Evolutionary conservation across 2,888 invertebrate species (phyloP), one percentile per base, ranked within the genome.

Genomic region (Tiphia femorata): DNA sequence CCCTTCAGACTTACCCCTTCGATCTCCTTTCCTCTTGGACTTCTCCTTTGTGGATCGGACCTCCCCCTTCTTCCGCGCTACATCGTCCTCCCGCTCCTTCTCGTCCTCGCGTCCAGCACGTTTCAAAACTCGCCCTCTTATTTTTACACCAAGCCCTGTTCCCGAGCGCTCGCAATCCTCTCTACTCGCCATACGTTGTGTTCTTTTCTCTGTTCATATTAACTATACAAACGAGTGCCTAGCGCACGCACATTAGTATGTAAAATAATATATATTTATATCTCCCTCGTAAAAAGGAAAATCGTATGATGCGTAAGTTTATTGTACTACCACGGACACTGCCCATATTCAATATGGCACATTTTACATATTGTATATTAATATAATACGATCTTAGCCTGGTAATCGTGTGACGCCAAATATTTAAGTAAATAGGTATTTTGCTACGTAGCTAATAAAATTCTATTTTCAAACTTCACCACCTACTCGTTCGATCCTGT

Each of bases 361-460:
- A 73, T 67, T 74, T 73, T 72, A 75, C 75, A 78, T 77, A 80
- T 77, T 81, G 81, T 82, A 81, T 79, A 81, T 81, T 81, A 79
- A 75, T 72, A 73, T 73, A 73, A 67, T n/a, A 75, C 67, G 73
- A 77, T 71, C 60, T 72, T 79, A 81, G 78, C 77, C 71, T 75
- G 69, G 73, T 79, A 80, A 77, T 73, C 67, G 70, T 72, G 76
- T 76, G 75, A 80, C 73, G 74, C 82, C 82, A 82, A 81, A 82
- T 83, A 82, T 82, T 82, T 80, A 81, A 81, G 76, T 79, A 69
- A 70, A 77, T 79, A 80, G 74, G 77, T 79, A 79, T 80, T 81
- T 80, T 81, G 80, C 79, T 82, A 81, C 79, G 74, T 82, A 82
- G 79, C 77, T 78, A 77, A 78, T 79, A 78, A 80, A 80, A 76